These are phyloP conservation scores for Myanophis thanlyinensis DNA, from an alignment of 2,113 vertebrate genomes.

Conservation along the genomic window DNA sequence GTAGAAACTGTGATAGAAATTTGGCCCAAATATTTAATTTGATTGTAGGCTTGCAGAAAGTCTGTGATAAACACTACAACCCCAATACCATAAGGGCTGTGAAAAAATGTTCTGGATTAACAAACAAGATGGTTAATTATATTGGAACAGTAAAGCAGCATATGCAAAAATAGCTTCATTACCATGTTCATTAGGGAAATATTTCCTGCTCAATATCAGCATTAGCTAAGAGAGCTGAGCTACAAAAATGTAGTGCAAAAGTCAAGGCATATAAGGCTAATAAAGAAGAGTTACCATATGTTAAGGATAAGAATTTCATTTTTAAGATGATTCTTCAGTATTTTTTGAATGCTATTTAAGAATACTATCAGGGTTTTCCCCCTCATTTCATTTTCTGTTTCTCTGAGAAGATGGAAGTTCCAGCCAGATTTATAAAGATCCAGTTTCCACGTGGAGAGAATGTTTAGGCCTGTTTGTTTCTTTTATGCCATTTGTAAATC, in stretches of 20 bases:
- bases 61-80: background rate
- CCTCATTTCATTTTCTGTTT: background rate
- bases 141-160: constrained; percentile 18
- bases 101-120: constrained; percentile 16
- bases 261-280: background rate
- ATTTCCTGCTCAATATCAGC: background rate
- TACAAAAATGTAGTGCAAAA: background rate
- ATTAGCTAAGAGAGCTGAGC: constrained; percentile 7
- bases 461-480: background rate
- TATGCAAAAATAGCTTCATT: constrained; percentile 25
- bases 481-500: background rate
- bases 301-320: background rate
- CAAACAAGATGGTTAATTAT: constrained; percentile 24
- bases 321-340: background rate
- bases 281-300: background rate
- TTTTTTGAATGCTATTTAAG: background rate
- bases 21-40: constrained; percentile 3
- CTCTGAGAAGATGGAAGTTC: background rate
- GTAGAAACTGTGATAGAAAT: background rate
- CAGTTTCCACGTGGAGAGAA: background rate
- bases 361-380: background rate
- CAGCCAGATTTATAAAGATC: background rate
- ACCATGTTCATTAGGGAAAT: constrained; percentile 11
- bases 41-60: background rate
- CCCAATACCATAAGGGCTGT: constrained; percentile 7